Evolutionary conservation across 2,113 vertebrate species (phyloP).

Genomic region (Apeltes quadracus): DNA sequence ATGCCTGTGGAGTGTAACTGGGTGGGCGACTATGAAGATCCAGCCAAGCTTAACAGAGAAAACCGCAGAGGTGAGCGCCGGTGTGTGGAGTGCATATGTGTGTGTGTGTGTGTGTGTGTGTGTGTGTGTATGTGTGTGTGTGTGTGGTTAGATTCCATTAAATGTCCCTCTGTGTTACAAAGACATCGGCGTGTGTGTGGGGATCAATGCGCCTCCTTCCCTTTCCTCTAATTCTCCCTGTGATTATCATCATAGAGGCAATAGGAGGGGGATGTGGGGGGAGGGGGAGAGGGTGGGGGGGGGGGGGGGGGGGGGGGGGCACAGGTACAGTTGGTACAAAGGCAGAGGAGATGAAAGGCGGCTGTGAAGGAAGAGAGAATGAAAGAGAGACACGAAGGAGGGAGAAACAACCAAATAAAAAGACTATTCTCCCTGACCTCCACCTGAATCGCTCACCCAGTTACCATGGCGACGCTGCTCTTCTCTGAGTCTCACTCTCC

Average conservation of each 20-base stretch:
- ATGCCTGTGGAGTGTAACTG: constrained; percentile 99
- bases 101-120: constrained; percentile 10
- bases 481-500: constrained; percentile 67
- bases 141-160: constrained; percentile 53
- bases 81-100: constrained; percentile 76
- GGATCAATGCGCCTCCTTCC: constrained; percentile 56
- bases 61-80: constrained; percentile 93
- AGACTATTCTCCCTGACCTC: constrained; percentile 69
- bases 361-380: constrained; percentile 23
- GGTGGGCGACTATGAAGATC: constrained; percentile 98
- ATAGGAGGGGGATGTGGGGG: constrained; percentile 5
- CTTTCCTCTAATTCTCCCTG: constrained; percentile 49
- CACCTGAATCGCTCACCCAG: constrained; percentile 76
- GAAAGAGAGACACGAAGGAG: neutral
- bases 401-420: constrained; percentile 34
- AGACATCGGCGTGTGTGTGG: constrained; percentile 42
- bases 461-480: constrained; percentile 79
- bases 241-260: constrained; percentile 65
- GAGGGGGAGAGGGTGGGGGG: constrained; percentile 22
- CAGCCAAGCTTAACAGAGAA: constrained; percentile 94
- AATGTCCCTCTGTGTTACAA: constrained; percentile 58
- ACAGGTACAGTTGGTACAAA: constrained; percentile 33
- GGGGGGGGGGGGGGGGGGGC: neutral
- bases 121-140: neutral
- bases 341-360: constrained; percentile 57